A percentile compares a stretch with the other conserved stretches of the same genome.
These are phyloP conservation scores for Patiria miniata DNA, from an alignment of 35 echinoderm and acorn worm species.

Conservation along the genomic window DNA sequence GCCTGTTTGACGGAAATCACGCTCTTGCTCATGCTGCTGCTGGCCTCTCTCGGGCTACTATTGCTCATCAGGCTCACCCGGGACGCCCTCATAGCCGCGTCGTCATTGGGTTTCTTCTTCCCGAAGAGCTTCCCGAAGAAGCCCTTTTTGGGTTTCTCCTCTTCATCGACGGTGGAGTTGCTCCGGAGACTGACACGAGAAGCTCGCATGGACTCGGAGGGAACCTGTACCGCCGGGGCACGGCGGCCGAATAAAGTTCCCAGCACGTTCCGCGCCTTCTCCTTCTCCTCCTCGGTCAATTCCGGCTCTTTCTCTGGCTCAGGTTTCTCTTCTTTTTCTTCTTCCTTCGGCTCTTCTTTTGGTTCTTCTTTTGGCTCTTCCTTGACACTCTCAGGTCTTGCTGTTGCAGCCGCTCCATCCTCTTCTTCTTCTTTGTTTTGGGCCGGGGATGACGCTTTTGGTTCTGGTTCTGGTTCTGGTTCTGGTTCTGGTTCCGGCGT, in stretches of 20 bases:
- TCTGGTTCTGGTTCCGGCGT: neutral
- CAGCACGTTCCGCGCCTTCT: neutral
- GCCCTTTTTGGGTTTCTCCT: constrained; percentile 1
- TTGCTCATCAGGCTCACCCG: neutral
- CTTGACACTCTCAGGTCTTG: neutral
- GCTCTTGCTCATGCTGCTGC: neutral
- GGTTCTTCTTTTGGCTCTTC: neutral
- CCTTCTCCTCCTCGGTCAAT: constrained; percentile 4
- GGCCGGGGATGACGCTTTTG: neutral
- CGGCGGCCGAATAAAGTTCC: neutral
- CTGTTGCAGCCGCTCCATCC: neutral
- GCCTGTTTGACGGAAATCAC: neutral
- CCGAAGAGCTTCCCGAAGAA: neutral
- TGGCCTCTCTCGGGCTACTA: neutral
- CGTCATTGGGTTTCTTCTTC: neutral
- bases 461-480: neutral
- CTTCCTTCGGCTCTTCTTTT: neutral
- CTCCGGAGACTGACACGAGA: constrained; percentile 4
- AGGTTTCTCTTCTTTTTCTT: neutral
- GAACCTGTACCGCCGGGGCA: neutral
- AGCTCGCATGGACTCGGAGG: neutral
- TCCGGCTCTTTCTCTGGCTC: neutral
- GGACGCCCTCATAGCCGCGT: neutral
- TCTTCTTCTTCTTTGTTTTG: neutral
- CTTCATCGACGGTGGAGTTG: neutral